These are phyloP conservation scores for Drosophila ercepeae DNA, from an alignment of 1,140 invertebrate species.

Conservation along the genomic window DNA sequence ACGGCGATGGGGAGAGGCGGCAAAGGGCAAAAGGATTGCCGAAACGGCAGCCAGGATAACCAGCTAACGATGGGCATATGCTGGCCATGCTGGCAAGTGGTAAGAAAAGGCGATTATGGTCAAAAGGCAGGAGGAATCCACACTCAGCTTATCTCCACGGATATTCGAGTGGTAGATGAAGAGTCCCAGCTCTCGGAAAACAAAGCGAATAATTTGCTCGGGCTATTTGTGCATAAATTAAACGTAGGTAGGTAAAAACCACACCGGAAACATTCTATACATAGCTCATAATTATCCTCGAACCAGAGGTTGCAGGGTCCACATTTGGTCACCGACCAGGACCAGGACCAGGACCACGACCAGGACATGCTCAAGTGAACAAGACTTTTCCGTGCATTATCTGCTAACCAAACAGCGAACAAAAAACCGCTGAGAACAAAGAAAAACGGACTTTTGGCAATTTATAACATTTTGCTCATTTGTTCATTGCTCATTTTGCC, in stretches of 20 bases:
- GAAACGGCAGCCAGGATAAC: conserved; percentile 32
- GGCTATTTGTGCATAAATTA: conserved; percentile 69
- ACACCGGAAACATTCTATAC: conserved; percentile 41
- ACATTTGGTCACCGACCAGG: conserved; percentile 41
- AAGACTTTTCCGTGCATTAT: conserved; percentile 72
- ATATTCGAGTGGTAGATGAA: conserved; percentile 32
- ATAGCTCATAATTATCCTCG: conserved; percentile 75
- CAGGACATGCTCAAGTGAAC: conserved; percentile 39
- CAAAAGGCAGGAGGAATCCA: neutral
- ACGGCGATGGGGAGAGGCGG: conserved; percentile 18
- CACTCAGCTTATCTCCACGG: conserved; percentile 37
- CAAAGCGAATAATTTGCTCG: conserved; percentile 73
- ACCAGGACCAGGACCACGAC: conserved; percentile 16
- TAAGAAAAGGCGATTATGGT: conserved; percentile 63
- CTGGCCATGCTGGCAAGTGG: conserved; percentile 37
- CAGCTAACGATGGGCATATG: conserved; percentile 54
- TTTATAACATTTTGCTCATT: conserved; percentile 79
- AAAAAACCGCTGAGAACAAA: conserved; percentile 29
- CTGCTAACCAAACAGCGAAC: conserved; percentile 48
- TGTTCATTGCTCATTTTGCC: conserved; percentile 59
- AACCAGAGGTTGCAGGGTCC: conserved; percentile 3
- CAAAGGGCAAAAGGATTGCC: conserved; percentile 57
- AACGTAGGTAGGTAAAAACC: conserved; percentile 2
- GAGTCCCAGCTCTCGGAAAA: conserved; percentile 45
- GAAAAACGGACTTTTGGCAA: conserved; percentile 61